A percentile compares a stretch with the other conserved stretches of the same genome.
phyloP scores from a whole-genome alignment of 2,888 invertebrate genomes.

The Protonemura montana region DNA sequence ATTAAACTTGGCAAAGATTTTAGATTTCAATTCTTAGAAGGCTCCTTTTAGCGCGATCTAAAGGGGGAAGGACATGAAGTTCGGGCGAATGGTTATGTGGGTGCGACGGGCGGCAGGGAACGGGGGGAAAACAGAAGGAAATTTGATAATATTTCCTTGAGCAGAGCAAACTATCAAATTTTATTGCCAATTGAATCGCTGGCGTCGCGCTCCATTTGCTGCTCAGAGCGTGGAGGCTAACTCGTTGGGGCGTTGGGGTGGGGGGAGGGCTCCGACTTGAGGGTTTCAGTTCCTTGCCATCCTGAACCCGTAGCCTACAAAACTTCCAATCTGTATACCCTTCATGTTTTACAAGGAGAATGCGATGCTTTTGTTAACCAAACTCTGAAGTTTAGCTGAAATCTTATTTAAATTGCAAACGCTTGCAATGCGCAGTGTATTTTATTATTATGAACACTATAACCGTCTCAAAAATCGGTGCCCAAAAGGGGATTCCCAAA shows the following conservation, averaged over 20 bases:
- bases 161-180: slow-evolving; percentile 49
- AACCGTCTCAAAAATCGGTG: no score
- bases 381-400: no score
- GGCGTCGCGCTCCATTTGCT: slow-evolving; percentile 48
- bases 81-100: slow-evolving; percentile 22
- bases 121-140: slow-evolving; percentile 44
- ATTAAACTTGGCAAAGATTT: slow-evolving; percentile 36
- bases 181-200: slow-evolving; percentile 50
- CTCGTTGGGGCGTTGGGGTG: neutral
- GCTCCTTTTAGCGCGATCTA: neutral
- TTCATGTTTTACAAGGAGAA: no score
- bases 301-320: no score
- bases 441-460: no score
- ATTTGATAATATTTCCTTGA: slow-evolving; percentile 49
- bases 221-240: slow-evolving; percentile 32
- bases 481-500: no score
- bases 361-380: no score
- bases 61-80: neutral
- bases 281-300: no score
- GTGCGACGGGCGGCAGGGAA: slow-evolving; percentile 14
- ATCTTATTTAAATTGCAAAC: no score
- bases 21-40: slow-evolving; percentile 21
- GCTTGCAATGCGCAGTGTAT: no score
- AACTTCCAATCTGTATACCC: no score
- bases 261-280: no score